Base-by-base conservation (phyloP, 2,888 invertebrate genomes). In the Drosophila kanekoi region DNA sequence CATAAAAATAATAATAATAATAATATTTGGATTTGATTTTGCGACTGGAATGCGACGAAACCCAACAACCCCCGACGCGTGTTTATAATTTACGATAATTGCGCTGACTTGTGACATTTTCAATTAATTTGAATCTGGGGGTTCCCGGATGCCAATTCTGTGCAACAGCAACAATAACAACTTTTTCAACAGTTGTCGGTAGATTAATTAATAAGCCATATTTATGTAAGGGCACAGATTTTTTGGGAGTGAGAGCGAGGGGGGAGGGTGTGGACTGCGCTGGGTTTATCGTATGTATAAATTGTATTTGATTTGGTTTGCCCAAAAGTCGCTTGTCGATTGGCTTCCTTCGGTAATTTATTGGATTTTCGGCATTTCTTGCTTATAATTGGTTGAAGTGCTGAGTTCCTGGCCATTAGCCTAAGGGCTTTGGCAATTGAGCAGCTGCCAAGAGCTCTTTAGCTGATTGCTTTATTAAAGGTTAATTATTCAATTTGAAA, bases 71-170 rank as follows among this genome's bases (percentile, higher is more conserved):
- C 64, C 44, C 8, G 33, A 64, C 52, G 47, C 67, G 65, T 70
- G 85, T 67, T 74, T 58, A 76, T 82, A 88, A 88, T 88, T 88
- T 84, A 84, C 89, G 83, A 88, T 84, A 84, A 84, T 84, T 88
- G 83, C 73, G 56, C 37, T 37, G 63, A 82, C 73, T 78, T 76
- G 62, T 78, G 88, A 82, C 86, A 80, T 82, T 80, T 84, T 82
- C 86, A 84, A 84, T 88, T 88, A 84, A 88, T 76, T 58, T 45
- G 40, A 72, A 47, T 61, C 72, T 54, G 43, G 44, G 38, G 38
- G 52, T 35, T 28, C 35, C 44, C 41, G 14, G 48, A 45, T 40
- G 57, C 23, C 35, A 56, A 38, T 49, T 16, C 45, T 40, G 45
- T 41, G 32, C 43, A 20, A 41, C 28, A 51, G 28, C 16, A 62